Base-by-base conservation (phyloP, 2,797 vertebrate species). In the Meriones psammophilus region DNA sequence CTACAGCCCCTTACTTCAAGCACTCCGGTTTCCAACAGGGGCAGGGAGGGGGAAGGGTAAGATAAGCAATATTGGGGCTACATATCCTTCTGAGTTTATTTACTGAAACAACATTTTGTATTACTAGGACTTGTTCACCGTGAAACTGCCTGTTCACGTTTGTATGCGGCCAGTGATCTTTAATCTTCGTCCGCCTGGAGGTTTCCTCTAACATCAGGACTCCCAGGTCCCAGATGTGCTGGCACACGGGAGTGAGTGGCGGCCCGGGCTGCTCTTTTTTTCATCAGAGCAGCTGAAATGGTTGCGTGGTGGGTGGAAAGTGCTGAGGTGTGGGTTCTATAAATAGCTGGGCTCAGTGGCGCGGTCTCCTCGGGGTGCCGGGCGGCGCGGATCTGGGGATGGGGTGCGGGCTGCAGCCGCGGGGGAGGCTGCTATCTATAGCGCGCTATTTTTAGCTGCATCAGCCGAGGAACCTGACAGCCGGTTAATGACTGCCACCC, bases 281-380 rank as follows among this genome's bases (percentile, higher is more conserved):
- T 98, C 95, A 89, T 97, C 96, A 97, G 98, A 98, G 98, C 98
- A 98, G 97, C 98, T 97, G 97, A 98, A 98, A 98, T 98, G 98
- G 98, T 98, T 98, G 98, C 98, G 98, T 98, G 98, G 98, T 98
- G 98, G 98, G 98, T 98, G 98, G 98, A 98, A 99, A 98, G 98
- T 98, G 98, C 99, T 99, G 99, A 99, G 98, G 98, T 98, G 98
- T 98, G 98, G 98, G 98, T 99, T 99, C 98, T 99, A 98, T 98
- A 99, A 99, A 99, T 99, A 99, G 97, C 98, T 97, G 0, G 94
- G 98, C 97, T 98, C 98, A 94, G 66, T 39, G 56, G 97, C 91
- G 96, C 98, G 24, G 95, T 98, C 98, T 98, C 98, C 98, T 98
- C 96, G 98, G 98, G 98, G 98, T 96, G 97, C 94, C 89, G 78